These are phyloP conservation scores for Oscheius sp. DNA, from an alignment of 2,888 invertebrate genomes.

Conservation along the genomic window DNA sequence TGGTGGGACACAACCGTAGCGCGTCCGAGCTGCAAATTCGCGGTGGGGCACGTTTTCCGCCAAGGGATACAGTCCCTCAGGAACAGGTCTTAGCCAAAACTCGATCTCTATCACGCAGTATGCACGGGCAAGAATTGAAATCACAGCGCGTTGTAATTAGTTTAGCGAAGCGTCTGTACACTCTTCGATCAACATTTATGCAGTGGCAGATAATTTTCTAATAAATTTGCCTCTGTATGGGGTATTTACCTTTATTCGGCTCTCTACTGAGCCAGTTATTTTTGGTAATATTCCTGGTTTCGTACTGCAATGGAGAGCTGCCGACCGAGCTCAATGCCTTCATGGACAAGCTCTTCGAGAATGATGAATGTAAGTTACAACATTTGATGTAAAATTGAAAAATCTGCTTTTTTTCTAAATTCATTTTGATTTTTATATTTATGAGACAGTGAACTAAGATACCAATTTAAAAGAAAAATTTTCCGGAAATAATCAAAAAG, in stretches of 20 bases:
- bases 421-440: too few relatives aligned
- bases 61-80: neutral
- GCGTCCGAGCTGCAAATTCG: slow-evolving; percentile 47
- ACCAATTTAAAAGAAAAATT: too few relatives aligned
- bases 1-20: slow-evolving; percentile 37
- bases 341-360: slow-evolving; percentile 66
- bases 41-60: slow-evolving; percentile 30
- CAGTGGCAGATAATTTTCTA: neutral
- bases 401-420: too few relatives aligned
- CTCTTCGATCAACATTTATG: slow-evolving; percentile 25
- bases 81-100: slow-evolving; percentile 34
- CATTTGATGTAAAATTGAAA: too few relatives aligned
- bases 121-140: slow-evolving; percentile 35
- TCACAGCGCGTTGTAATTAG: slow-evolving; percentile 35
- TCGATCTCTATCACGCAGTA: slow-evolving; percentile 29
- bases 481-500: too few relatives aligned
- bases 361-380: slow-evolving; percentile 63
- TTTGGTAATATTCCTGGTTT: slow-evolving; percentile 10
- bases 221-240: slow-evolving; percentile 32
- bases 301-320: slow-evolving; percentile 37
- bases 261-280: slow-evolving; percentile 29
- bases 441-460: too few relatives aligned
- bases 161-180: slow-evolving; percentile 28
- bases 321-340: slow-evolving; percentile 66
- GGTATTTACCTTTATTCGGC: slow-evolving; percentile 34